phyloP scores from a whole-genome alignment of 2,888 invertebrate species.

The Ormyrus rosae region DNA sequence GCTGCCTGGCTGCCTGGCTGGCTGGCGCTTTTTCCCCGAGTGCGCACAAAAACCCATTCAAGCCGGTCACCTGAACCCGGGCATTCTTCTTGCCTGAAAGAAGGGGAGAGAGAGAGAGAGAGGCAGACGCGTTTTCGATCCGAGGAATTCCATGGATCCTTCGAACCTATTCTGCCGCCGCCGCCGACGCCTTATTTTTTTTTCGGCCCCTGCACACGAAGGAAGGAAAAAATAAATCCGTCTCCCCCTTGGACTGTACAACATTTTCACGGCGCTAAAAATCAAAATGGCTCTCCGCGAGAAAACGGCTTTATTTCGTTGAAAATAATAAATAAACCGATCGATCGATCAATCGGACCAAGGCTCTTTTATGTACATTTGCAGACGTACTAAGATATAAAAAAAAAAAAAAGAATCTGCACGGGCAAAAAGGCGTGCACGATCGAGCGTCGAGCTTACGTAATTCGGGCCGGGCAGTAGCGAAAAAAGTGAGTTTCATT shows the following conservation, averaged over 20 bases:
- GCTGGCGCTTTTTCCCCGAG: slow-evolving; percentile 55
- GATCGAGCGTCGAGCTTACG: slow-evolving; percentile 45
- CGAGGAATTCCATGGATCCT: slow-evolving; percentile 49
- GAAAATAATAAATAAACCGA: neutral
- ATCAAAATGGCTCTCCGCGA: too few species aligned
- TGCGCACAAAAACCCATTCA: slow-evolving; percentile 56
- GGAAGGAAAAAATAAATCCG: slow-evolving; percentile 30
- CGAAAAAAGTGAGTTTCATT: slow-evolving; percentile 12
- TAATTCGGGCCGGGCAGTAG: slow-evolving; percentile 34
- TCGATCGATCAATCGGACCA: neutral
- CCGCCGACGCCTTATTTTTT: slow-evolving; percentile 1
- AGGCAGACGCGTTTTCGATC: slow-evolving; percentile 21
- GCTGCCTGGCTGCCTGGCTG: neutral
- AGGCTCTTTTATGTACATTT: slow-evolving; percentile 24
- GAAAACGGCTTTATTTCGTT: neutral
- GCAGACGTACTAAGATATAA: slow-evolving; percentile 39
- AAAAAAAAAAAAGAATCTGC: slow-evolving; percentile 43
- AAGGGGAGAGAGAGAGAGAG: slow-evolving; percentile 15
- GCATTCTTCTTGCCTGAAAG: slow-evolving; percentile 36
- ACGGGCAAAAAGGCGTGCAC: slow-evolving; percentile 24
- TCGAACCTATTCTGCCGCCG: slow-evolving; percentile 45
- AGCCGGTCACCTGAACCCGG: slow-evolving; percentile 57
- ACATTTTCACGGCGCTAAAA: too few species aligned
- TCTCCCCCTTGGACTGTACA: neutral
- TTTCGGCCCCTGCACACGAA: slow-evolving; percentile 3